Base-by-base conservation (phyloP, 2,113 vertebrate genomes). In the Macquaria australasica region DNA sequence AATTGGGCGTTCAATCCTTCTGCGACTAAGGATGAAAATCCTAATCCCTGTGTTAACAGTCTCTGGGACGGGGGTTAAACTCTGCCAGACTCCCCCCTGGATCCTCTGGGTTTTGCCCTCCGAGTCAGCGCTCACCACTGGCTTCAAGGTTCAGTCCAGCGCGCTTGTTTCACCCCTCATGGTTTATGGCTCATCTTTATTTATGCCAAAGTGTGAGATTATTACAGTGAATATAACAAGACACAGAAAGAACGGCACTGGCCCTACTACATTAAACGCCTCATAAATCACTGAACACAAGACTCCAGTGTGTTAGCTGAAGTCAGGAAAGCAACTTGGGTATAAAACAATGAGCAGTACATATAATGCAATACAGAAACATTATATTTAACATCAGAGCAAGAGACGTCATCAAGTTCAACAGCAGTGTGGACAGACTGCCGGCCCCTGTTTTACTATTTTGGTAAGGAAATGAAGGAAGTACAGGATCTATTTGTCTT, bases 391-490 rank as follows among this genome's bases (percentile, higher is more conserved):
- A 25, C 21, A 68, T 71, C 9, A 55, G 67, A 37, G 75, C 67
- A 48, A 21, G 28, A 84, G 53, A 70, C 10, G 39, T 53, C 62
- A 31, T 75, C 41, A 43, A 56, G 70, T 86, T 76, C 43, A 73
- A 25, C 85, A 73, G 74, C 41, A 37, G 58, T 23, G 45, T 60
- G 37, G 79, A 83, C 79, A 81, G 74, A 83, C 76, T 20, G 82
- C 20, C 67, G 41, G 87, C 53, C 76, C 69, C 79, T 23, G 14
- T 73, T 82, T 77, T 51, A 75, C 63, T 89, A 69, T 86, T 89
- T 86, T 73, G 56, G 68, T 63, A 76, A 81, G 92, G 92, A 93
- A 93, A 85, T 87, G 72, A 87, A 88, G 87, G 88, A 90, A 91
- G 86, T 69, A 5, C 68, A 74, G 80, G 81, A 86, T 90, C 64